A percentile compares a stretch with the other conserved stretches of the same genome.
Conservation (phyloP, 2,797 vertebrate genomes). For the Molossus alvarezi region DNA sequence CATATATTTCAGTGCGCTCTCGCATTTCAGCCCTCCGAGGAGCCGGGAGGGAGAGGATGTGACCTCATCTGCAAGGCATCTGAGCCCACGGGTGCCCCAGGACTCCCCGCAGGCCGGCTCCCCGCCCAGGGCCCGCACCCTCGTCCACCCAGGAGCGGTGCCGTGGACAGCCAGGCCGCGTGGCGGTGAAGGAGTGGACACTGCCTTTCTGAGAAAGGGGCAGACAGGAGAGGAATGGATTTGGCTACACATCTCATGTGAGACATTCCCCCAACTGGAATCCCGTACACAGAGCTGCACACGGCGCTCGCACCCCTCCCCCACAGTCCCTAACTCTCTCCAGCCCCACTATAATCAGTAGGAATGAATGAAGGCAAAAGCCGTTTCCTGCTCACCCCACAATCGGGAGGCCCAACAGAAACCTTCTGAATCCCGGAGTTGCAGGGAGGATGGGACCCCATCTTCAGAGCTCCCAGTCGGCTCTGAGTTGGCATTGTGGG, state of each 20-base stretch:
- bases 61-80: slow-evolving; percentile 96
- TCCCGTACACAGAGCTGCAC: not conserved
- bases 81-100: slow-evolving; percentile 95
- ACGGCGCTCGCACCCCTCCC: not conserved
- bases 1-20: slow-evolving; percentile 83
- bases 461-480: not conserved
- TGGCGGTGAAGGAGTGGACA: slow-evolving; percentile 82
- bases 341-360: not conserved
- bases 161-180: slow-evolving; percentile 72
- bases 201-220: slow-evolving; percentile 83
- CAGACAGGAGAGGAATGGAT: slow-evolving; percentile 87
- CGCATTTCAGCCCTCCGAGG: slow-evolving; percentile 89
- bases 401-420: not conserved
- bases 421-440: not conserved
- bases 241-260: slow-evolving; percentile 86
- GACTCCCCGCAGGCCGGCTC: slow-evolving; percentile 93
- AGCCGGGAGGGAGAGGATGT: slow-evolving; percentile 95
- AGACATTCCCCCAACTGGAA: slow-evolving; percentile 44
- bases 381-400: not conserved
- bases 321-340: not conserved
- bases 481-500: not conserved
- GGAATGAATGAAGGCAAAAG: not conserved
- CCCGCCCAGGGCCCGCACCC: slow-evolving; percentile 72
- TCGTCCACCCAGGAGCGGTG: slow-evolving; percentile 88
- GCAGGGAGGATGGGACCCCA: too few relatives aligned